Evolutionary conservation across 2,113 vertebrate genomes (phyloP), one percentile per base, ranked within the genome.

Genomic region (Larimichthys polyactis): DNA sequence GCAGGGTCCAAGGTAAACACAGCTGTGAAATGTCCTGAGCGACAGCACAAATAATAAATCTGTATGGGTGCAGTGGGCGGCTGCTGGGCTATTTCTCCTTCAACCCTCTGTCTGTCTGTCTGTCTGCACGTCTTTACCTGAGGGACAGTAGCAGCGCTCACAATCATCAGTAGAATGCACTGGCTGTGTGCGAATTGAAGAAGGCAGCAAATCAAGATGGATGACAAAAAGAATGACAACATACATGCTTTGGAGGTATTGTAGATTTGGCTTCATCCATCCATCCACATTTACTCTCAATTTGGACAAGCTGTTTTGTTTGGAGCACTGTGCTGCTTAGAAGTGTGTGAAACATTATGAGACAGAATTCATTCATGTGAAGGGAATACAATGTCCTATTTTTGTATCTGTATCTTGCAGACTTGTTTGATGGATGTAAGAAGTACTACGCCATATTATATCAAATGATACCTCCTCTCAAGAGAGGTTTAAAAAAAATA

Each of bases 1-100:
- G 87, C 93, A 71, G 75, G 81, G 92, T 93, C 94, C 94, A 95
- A 93, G 87, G 91, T 94, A 96, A 96, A 96, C 94, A 96, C 96
- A 96, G 95, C 95, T 97, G 96, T 90, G 94, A 93, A 92, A 94
- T 91, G 89, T 94, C 91, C 93, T 94, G 75, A 90, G 71, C 84
- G 90, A 94, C 86, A 94, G 90, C 75, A 91, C 90, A 94, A 94
- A 93, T 82, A 93, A 95, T 85, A 89, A 91, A 93, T 94, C 83
- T 91, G 79, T 78, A 66, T 62, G 79, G 71, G 77, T 77, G 91
- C 85, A 94, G 86, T 92, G 84, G 75, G 79, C 80, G 83, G 86
- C 89, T 87, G 77, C 87, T 78, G 87, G 88, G 76, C 82, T 65
- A 71, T 81, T 81, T 67, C 79, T 82, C 85, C 91, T 94, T 93